Base-by-base conservation (phyloP, 2,797 vertebrate species). In the Artibeus jamaicensis region DNA sequence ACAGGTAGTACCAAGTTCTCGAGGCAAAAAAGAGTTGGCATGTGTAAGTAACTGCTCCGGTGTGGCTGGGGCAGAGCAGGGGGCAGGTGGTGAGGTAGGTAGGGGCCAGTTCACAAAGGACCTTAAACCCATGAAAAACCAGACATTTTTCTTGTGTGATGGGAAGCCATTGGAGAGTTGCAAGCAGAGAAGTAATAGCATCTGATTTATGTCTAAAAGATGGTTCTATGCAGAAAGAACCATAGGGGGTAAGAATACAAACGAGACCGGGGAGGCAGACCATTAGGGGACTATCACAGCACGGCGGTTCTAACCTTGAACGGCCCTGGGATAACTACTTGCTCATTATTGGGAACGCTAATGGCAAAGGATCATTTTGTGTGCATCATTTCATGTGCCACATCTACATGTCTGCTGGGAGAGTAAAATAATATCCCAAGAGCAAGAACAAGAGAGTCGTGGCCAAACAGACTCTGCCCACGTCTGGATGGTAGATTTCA, bases 341-440 rank as follows among this genome's bases (percentile, higher is more conserved):
- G 59, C 26, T 83, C n/a, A 24, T 83, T 87, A 55, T 4, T 37
- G 62, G 62, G 48, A 78, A 86, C 70, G n/a, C 29, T 29, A 92
- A 57, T 10, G 39, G 65, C 86, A 65, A 87, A 42, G 8, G 44
- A 67, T 84, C 42, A 39, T 73, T 81, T 67, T 19, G 8, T 16
- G 9, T 6, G 21, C 3, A 1, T 84, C 19, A 48, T n/a, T 77
- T 83, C 29, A 42, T 7, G 5, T 37, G 22, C 48, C 53, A 67
- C 16, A 44, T 42, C 62, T 34, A 53, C 44, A 12, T 5, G 11
- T 70, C 53, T 89, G 34, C n/a, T 22, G 48, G 10, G 22, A 76
- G 39, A 77, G 10, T 44, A 21, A 74, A 86, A 42, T 44, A 2
- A 78, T 8, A n/a, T 6, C 12, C 24, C 2, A 21, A 68, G n/a